Conservation (phyloP, 2,888 invertebrate genomes). For the Caradrina clavipalpis region DNA sequence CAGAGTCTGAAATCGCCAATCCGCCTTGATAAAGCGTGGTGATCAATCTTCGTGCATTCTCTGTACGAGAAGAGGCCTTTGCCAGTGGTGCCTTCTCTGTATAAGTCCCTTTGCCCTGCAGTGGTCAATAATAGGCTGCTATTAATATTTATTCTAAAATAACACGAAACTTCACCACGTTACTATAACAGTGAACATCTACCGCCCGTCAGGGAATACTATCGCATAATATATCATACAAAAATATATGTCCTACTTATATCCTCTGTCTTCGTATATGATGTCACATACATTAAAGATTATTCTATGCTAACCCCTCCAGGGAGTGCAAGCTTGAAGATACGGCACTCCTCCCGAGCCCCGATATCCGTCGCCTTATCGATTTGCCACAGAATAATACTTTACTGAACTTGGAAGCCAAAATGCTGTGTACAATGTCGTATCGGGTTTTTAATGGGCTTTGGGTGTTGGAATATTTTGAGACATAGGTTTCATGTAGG, state of each 20-base stretch:
- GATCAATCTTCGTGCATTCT: too few relatives aligned
- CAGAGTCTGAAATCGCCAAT: too few relatives aligned
- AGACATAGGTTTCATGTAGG: background rate
- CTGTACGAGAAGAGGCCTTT: too few relatives aligned
- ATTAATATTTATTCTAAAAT: background rate
- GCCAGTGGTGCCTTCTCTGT: too few relatives aligned
- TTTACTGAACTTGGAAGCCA: slow-evolving; percentile 24
- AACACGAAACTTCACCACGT: background rate
- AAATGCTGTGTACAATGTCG: slow-evolving; percentile 29
- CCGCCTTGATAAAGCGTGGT: too few relatives aligned
- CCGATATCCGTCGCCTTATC: slow-evolving; percentile 59
- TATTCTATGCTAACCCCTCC: slow-evolving; percentile 42
- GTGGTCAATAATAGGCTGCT: too few relatives aligned
- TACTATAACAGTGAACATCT: background rate
- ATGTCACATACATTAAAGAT: slow-evolving; percentile 55
- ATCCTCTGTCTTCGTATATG: slow-evolving; percentile 32
- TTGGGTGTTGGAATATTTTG: slow-evolving; percentile 26
- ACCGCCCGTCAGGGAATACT: background rate
- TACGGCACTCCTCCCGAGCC: slow-evolving; percentile 37
- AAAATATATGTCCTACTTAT: slow-evolving; percentile 37
- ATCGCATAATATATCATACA: background rate
- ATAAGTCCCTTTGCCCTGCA: too few relatives aligned
- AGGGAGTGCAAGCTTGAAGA: slow-evolving; percentile 43
- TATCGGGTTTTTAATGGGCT: slow-evolving; percentile 48
- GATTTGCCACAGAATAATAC: slow-evolving; percentile 46